These are phyloP conservation scores for Anthopleura xanthogrammica DNA, from an alignment of 92 coral and sea anemone genomes.

Conservation along the genomic window DNA sequence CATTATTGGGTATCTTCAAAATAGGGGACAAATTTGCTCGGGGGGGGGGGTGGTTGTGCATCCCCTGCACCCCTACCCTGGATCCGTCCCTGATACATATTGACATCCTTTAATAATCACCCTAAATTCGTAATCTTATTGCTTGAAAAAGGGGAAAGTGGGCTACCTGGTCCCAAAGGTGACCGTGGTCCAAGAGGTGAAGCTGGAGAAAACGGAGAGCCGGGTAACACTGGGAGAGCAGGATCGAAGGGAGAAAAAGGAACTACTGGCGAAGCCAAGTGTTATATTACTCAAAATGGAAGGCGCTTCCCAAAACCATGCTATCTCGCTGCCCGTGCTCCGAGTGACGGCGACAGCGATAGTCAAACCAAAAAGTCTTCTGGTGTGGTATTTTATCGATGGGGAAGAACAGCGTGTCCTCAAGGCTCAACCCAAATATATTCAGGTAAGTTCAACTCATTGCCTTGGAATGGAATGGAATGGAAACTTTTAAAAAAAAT, in stretches of 20 bases:
- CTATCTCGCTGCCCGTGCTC: slow-evolving; percentile 47
- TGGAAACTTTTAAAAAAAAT: too few species aligned
- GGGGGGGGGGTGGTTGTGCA: too few species aligned
- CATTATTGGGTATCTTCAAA: too few species aligned
- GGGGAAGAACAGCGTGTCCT: slow-evolving; percentile 74
- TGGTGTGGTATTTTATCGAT: slow-evolving; percentile 55
- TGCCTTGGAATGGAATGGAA: too few species aligned
- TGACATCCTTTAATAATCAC: too few species aligned
- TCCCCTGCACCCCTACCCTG: too few species aligned
- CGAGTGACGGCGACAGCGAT: slow-evolving; percentile 8
- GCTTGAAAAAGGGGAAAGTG: slow-evolving; percentile 40
- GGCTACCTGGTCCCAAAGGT: slow-evolving; percentile 58
- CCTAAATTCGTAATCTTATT: too few species aligned
- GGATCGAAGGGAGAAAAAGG: slow-evolving; percentile 62
- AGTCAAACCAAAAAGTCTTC: slow-evolving; percentile 1
- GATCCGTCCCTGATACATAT: too few species aligned
- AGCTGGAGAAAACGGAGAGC: slow-evolving; percentile 68
- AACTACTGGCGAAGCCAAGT: slow-evolving; percentile 45
- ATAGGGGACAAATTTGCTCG: too few species aligned
- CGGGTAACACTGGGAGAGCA: slow-evolving; percentile 46
- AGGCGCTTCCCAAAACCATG: slow-evolving; percentile 56
- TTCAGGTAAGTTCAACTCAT: slow-evolving; percentile 32
- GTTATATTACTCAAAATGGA: slow-evolving; percentile 70
- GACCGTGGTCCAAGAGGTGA: slow-evolving; percentile 52
- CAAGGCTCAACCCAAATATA: slow-evolving; percentile 44